Evolutionary conservation across 2,888 invertebrate genomes (phyloP), one percentile per base, ranked within the genome.

Genomic region (Cenopis cana): DNA sequence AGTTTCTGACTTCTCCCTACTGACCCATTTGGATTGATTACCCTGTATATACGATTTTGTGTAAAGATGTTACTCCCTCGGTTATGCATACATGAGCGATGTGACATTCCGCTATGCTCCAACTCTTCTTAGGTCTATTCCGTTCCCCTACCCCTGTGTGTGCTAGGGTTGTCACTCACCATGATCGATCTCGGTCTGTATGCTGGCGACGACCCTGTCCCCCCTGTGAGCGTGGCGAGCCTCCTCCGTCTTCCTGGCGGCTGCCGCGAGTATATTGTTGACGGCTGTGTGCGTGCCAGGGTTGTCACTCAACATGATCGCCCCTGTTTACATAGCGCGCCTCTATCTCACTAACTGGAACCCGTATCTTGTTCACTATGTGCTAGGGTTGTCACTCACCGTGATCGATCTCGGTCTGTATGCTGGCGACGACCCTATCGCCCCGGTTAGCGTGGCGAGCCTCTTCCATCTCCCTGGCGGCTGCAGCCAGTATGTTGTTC

Each of bases 401-500:
- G 73, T 84, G 85, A 11, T 93, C 92, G 49, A 89, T 88, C 73
- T 93, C 93, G 8, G 90, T 93, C 82, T 93, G 93, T 77, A 93
- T 91, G 76, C 89, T 87, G 64, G 90, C 88, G 18, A 88, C 89
- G 18, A 86, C 83, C 18, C 85, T 82, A 9, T 78, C 79, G 17
- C 24, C 76, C 33, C 77, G 79, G 70, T 79, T 81, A n/a, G 83
- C 88, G 55, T 87, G 88, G 68, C 90, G 79, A 0, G 91, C 90
- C 74, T 92, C 92, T 46, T 92, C 92, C 92, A 93, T 91, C 79
- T 93, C 93, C 76, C 93, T 81, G 0, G 93, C 93, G 0, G 93
- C 93, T 0, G 93, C 93, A 0, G 93, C 93, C 54, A 93, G 78
- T 77, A 93, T 93, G 76, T 93, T 93, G 82, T 92, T 93, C 49